A percentile compares a stretch with the other conserved stretches of the same genome.
phyloP scores from a whole-genome alignment of 2,888 invertebrate genomes.

The Geotrupes spiniger region DNA sequence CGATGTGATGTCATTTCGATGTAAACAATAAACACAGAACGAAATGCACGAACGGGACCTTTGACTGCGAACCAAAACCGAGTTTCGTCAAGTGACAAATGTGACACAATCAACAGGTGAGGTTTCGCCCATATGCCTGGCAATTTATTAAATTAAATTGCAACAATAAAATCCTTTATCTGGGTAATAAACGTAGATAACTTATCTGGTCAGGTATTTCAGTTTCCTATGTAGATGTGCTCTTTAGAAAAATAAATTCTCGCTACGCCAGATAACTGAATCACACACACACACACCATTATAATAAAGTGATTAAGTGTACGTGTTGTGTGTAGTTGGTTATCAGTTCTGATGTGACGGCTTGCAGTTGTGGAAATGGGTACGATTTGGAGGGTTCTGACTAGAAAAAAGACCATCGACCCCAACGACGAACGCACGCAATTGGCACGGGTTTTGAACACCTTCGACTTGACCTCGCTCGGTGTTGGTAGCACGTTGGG shows the following conservation, averaged over 20 bases:
- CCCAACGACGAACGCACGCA: conserved; percentile 46
- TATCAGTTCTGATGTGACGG: neutral
- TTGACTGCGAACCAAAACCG: too few species aligned
- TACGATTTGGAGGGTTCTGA: conserved; percentile 41
- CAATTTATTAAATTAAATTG: neutral
- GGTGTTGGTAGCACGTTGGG: conserved; percentile 83
- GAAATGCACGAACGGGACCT: too few species aligned
- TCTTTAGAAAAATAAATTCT: conserved; percentile 14
- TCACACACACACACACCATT: conserved; percentile 11
- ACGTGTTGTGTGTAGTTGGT: neutral
- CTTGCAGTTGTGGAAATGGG: conserved; percentile 28
- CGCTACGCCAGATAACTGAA: conserved; percentile 17
- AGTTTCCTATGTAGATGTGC: conserved; percentile 15
- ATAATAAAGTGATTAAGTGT: too few species aligned
- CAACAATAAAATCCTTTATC: neutral
- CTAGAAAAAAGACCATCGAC: conserved; percentile 43
- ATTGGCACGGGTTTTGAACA: conserved; percentile 70
- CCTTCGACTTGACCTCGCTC: conserved; percentile 78
- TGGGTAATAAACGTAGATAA: conserved; percentile 4
- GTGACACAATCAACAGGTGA: conserved; percentile 4
- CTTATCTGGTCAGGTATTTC: conserved; percentile 22
- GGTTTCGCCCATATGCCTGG: neutral
- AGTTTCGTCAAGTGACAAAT: neutral
- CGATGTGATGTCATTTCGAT: too few species aligned
- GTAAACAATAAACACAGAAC: too few species aligned